phyloP scores from a whole-genome alignment of 2,797 vertebrate species.

The Harpagifer antarcticus region DNA sequence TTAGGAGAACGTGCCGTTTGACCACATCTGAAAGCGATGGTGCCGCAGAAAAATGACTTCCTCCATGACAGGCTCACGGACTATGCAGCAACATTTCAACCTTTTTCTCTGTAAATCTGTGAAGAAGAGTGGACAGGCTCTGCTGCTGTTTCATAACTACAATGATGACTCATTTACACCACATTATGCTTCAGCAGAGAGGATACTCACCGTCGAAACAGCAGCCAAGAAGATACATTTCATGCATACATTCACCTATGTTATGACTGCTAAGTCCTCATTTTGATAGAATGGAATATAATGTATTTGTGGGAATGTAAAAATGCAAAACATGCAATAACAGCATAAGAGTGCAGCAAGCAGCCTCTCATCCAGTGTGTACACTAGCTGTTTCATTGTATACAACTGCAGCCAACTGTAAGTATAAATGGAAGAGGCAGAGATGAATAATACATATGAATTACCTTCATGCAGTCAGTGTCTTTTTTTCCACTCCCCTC shows the following conservation, averaged over 20 bases:
- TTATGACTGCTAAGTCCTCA: neutral
- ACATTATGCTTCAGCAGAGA: conserved; percentile 9
- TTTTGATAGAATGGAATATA: neutral
- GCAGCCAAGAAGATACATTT: conserved; percentile 7
- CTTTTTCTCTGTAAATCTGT: conserved; percentile 43
- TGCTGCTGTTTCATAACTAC: conserved; percentile 45
- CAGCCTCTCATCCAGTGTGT: conserved; percentile 26
- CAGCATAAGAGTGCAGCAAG: conserved; percentile 37
- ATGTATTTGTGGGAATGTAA: conserved; percentile 7
- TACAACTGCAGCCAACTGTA: conserved; percentile 76
- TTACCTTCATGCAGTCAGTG: conserved; percentile 74
- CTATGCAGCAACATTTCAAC: conserved; percentile 44
- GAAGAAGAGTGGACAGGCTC: conserved; percentile 49
- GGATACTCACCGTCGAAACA: conserved; percentile 19
- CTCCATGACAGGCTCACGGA: conserved; percentile 55
- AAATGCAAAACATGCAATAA: conserved; percentile 47
- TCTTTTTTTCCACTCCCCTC: conserved; percentile 34
- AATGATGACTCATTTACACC: conserved; percentile 35
- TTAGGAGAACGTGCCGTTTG: conserved; percentile 61
- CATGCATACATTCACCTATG: neutral
- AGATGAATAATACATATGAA: conserved; percentile 83
- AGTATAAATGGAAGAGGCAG: conserved; percentile 77
- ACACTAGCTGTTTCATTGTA: conserved; percentile 53
- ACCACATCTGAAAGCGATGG: conserved; percentile 80
- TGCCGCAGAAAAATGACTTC: conserved; percentile 77